These are phyloP conservation scores for Hoplostethus mediterraneus DNA, from an alignment of 2,797 vertebrate genomes.

Conservation along the genomic window DNA sequence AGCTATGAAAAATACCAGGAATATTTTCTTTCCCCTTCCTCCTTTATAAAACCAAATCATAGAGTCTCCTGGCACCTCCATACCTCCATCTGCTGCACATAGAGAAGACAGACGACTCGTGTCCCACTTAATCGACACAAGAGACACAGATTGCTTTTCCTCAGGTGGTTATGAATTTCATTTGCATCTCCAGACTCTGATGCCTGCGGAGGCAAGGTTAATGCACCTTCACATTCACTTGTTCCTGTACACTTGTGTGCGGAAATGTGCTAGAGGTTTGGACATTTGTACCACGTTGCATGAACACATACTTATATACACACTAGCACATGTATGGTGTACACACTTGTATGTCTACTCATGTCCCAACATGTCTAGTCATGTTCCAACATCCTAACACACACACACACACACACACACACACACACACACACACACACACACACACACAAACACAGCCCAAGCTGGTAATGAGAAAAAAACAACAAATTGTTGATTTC, in stretches of 20 bases:
- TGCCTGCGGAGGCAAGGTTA: slow-evolving; percentile 65
- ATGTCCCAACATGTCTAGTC: slow-evolving; percentile 1
- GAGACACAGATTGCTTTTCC: slow-evolving; percentile 76
- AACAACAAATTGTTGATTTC: slow-evolving; percentile 1
- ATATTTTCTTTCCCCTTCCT: not conserved
- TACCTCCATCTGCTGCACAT: slow-evolving; percentile 66
- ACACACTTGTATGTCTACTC: slow-evolving; percentile 12
- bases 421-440: too few relatives aligned
- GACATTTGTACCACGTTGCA: slow-evolving; percentile 15
- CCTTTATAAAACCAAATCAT: slow-evolving; percentile 40
- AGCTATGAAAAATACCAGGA: not conserved
- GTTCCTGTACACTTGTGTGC: slow-evolving; percentile 31
- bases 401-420: slow-evolving; percentile 1
- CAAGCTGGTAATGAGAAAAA: slow-evolving; percentile 16
- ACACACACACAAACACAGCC: too few relatives aligned
- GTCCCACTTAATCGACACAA: slow-evolving; percentile 74
- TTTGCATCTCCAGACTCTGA: slow-evolving; percentile 72
- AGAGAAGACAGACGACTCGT: slow-evolving; percentile 66
- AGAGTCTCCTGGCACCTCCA: slow-evolving; percentile 40
- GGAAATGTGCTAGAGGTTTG: not conserved
- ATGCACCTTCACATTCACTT: slow-evolving; percentile 56
- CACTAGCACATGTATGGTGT: slow-evolving; percentile 10
- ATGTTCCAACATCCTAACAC: not conserved
- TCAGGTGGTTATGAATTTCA: slow-evolving; percentile 78
- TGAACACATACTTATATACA: slow-evolving; percentile 23